Percentiles rank a stretch among this genome's conserved stretches.
These are phyloP conservation scores for Megaleporinus macrocephalus DNA, from an alignment of 2,113 vertebrate species.

Conservation along the genomic window DNA sequence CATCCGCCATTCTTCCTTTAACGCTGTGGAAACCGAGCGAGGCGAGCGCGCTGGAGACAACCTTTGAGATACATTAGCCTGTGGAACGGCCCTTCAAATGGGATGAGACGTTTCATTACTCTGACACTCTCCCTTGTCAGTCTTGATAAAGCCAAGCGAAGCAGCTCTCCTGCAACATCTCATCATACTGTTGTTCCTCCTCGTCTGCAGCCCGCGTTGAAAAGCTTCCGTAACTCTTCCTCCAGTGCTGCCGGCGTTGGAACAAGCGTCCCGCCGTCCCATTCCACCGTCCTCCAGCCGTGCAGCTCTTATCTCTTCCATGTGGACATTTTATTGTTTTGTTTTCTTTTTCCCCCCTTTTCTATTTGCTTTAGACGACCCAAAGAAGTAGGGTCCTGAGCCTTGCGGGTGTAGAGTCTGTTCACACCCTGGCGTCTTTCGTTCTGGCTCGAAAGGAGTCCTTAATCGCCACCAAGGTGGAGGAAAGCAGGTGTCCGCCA, in stretches of 20 bases:
- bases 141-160: constrained; percentile 44
- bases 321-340: too few relatives aligned
- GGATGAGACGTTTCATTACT: constrained; percentile 59
- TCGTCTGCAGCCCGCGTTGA: constrained; percentile 24
- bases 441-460: constrained; percentile 72
- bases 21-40: constrained; percentile 17
- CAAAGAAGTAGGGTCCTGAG: background rate
- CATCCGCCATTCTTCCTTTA: constrained; percentile 37
- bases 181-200: constrained; percentile 46
- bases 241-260: background rate
- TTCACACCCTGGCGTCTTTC: constrained; percentile 66
- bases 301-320: too few relatives aligned
- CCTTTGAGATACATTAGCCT: constrained; percentile 37
- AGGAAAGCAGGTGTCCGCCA: constrained; percentile 74
- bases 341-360: background rate
- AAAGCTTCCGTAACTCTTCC: background rate
- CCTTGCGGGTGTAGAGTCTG: background rate
- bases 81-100: constrained; percentile 48
- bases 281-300: constrained; percentile 2
- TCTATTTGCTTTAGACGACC: background rate
- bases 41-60: background rate
- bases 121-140: constrained; percentile 52
- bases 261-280: background rate
- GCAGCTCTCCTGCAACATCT: constrained; percentile 34
- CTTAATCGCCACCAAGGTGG: constrained; percentile 70